phyloP scores from a whole-genome alignment of 2,113 vertebrate species.

The Leiothrix lutea region DNA sequence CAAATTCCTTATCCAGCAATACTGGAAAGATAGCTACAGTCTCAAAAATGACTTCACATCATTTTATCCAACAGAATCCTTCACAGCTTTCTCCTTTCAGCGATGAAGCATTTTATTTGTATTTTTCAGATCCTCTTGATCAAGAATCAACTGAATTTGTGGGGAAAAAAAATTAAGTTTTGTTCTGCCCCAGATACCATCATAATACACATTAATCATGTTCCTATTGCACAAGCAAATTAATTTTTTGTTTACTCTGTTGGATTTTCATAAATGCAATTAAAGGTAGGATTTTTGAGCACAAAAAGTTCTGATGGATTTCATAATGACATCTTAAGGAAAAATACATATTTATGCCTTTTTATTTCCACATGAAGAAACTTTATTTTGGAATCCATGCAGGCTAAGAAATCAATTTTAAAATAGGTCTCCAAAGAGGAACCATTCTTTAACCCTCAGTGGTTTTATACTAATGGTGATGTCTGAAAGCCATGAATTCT shows the following conservation, averaged over 20 bases:
- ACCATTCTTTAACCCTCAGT: background rate
- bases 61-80: background rate
- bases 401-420: background rate
- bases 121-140: background rate
- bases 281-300: background rate
- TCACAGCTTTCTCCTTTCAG: background rate
- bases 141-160: background rate
- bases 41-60: background rate
- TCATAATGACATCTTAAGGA: background rate
- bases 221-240: background rate
- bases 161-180: background rate
- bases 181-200: background rate
- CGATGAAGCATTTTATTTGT: background rate
- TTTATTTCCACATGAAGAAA: background rate
- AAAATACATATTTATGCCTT: background rate
- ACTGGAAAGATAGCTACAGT: background rate
- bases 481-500: background rate
- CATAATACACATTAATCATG: background rate
- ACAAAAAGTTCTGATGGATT: background rate
- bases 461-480: background rate
- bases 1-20: background rate
- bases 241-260: background rate
- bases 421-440: background rate
- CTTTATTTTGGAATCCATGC: background rate
- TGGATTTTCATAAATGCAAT: background rate